Base-by-base conservation (phyloP, 2,888 invertebrate species). In the Dicycla oo region DNA sequence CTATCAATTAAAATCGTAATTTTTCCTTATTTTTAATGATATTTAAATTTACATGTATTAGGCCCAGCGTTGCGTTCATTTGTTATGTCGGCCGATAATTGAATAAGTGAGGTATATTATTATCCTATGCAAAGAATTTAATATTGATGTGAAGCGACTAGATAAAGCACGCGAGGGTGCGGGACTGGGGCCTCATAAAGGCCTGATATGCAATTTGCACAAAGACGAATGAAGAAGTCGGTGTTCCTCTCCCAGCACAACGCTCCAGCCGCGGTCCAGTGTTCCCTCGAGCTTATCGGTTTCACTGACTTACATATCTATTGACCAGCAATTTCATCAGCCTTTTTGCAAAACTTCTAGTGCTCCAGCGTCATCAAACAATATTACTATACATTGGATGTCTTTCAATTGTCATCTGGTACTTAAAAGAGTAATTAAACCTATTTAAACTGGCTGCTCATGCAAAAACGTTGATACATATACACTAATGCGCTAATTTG, bases 51-150 rank as follows among this genome's bases (percentile, higher is more conserved):
- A 71, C 23, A 72, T 38, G 69, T 49, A 64, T 83, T 83, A 83
- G 83, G 83, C 83, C 85, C 83, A 74, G 79, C 57, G 73, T 61
- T 65, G 34, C 66, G 40, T 58, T 65, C 40, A 54, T 66, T 51
- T 61, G 30, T 45, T 49, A 65, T 53, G 51, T 49, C 30, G 26
- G 43, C 47, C 18, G 30, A 40, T 56, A 68, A 65, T 56, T 47
- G 5, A 57, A 47, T 23, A 38, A 34, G 26, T 60, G 58, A 30
- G 43, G 54, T 54, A 45, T 40, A 38, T 34, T 62, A 43, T 57
- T 58, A 61, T 3, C 13, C 11, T 75, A 78, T 15, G 60, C 38
- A 61, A 54, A 56, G 34, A 64, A 51, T 47, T 57, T 49, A 38
- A 54, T 40, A 53, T 45, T 20, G 23, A 13, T 45, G 3, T 20